Evolutionary conservation across 2,888 invertebrate genomes (phyloP).

Genomic region (Morpho deidamia): DNA sequence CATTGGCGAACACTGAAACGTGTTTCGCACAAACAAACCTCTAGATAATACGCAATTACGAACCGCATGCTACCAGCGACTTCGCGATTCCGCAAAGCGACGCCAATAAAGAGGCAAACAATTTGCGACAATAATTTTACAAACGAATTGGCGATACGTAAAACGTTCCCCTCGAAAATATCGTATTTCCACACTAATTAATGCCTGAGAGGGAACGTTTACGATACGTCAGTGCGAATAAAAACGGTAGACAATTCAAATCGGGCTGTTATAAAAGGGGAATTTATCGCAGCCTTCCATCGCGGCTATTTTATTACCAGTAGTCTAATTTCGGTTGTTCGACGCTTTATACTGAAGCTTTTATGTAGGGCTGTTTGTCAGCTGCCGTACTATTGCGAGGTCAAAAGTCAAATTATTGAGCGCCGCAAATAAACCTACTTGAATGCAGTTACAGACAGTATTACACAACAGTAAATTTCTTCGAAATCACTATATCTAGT

Average conservation of each 20-base stretch:
- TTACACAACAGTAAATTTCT: not conserved
- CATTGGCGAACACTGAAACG: not conserved
- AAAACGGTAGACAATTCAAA: slow-evolving; percentile 47
- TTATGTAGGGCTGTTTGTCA: slow-evolving; percentile 29
- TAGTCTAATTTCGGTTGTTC: slow-evolving; percentile 58
- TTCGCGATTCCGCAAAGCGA: slow-evolving; percentile 26
- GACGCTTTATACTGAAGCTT: slow-evolving; percentile 36
- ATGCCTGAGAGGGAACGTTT: slow-evolving; percentile 58
- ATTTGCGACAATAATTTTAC: slow-evolving; percentile 34
- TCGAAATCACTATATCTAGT: too few species aligned
- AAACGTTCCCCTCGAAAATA: slow-evolving; percentile 45
- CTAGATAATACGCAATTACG: slow-evolving; percentile 3
- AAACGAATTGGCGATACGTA: slow-evolving; percentile 34
- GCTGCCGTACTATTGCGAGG: slow-evolving; percentile 11
- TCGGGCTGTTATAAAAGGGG: slow-evolving; percentile 45
- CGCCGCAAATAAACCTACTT: not conserved
- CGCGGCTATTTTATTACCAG: slow-evolving; percentile 53
- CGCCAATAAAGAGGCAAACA: slow-evolving; percentile 26
- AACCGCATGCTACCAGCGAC: slow-evolving; percentile 10
- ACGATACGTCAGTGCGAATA: slow-evolving; percentile 50
- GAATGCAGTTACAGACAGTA: not conserved
- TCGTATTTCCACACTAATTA: slow-evolving; percentile 69
- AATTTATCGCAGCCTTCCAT: slow-evolving; percentile 39
- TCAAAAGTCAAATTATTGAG: slow-evolving; percentile 6
- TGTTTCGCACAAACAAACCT: not conserved